Percentiles rank a stretch among this genome's conserved stretches.
Evolutionary conservation across 2,888 invertebrate genomes (phyloP).

Genomic region (Eristalis arbustorum): DNA sequence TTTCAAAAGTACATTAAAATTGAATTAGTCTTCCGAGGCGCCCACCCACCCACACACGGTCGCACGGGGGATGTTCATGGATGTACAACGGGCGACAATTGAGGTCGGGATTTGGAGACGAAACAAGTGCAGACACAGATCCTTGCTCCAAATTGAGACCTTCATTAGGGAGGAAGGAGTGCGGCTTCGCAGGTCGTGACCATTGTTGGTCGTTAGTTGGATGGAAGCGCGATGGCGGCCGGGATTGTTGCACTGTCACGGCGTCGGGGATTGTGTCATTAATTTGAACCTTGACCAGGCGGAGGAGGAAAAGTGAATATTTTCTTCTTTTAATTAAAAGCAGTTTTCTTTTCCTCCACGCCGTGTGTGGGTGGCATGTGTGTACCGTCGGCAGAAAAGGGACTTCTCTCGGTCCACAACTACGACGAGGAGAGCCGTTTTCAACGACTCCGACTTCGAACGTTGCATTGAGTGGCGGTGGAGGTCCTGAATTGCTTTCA

Average conservation of each 20-base stretch:
- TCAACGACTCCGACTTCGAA: slow-evolving; percentile 3
- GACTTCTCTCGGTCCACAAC: neutral
- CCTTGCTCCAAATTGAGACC: neutral
- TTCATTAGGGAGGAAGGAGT: neutral
- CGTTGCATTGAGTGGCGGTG: slow-evolving; percentile 52
- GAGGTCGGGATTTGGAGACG: neutral
- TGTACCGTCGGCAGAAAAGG: neutral
- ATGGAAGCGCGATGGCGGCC: neutral
- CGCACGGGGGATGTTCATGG: neutral
- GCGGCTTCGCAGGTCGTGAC: neutral
- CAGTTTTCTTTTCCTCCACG: neutral
- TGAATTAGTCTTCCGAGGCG: slow-evolving; percentile 58
- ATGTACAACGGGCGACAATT: neutral
- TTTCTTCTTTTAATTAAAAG: neutral
- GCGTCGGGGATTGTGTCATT: neutral
- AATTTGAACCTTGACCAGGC: slow-evolving; percentile 2
- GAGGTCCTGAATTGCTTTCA: slow-evolving; percentile 36
- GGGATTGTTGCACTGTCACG: neutral
- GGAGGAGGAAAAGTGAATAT: neutral
- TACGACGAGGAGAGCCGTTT: too few relatives aligned
- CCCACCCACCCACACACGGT: neutral
- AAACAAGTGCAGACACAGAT: neutral
- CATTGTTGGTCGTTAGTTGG: neutral
- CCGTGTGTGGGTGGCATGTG: neutral
- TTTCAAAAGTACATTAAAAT: slow-evolving; percentile 61